phyloP scores from a whole-genome alignment of 2,797 vertebrate species.

The Choloepus didactylus region DNA sequence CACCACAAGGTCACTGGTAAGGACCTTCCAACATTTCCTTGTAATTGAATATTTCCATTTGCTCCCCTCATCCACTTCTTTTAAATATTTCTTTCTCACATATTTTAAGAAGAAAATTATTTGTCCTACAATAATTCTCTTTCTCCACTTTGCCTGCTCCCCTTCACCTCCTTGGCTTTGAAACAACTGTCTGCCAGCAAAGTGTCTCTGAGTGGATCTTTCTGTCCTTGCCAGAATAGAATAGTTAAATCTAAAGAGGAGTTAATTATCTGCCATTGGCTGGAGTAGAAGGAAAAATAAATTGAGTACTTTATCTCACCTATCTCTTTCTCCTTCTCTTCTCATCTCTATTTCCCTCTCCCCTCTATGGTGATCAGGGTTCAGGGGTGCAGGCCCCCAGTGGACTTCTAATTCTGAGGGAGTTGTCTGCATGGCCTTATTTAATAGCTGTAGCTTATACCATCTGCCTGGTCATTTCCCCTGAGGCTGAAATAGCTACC shows the following conservation, averaged over 20 bases:
- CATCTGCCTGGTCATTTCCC: not conserved
- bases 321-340: not conserved
- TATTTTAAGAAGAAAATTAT: constrained; percentile 21
- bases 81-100: constrained; percentile 18
- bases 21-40: not conserved
- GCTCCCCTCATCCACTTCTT: not conserved
- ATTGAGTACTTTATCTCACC: not conserved
- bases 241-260: constrained; percentile 47
- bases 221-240: constrained; percentile 56
- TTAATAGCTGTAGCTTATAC: not conserved
- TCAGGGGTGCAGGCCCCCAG: not conserved
- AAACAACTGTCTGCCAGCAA: constrained; percentile 25
- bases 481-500: not conserved
- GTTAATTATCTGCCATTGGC: constrained; percentile 64
- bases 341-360: not conserved
- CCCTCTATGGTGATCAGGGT: not conserved
- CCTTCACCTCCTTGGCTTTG: constrained; percentile 59
- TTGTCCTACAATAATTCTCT: not conserved
- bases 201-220: constrained; percentile 51
- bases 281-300: constrained; percentile 21
- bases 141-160: not conserved
- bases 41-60: not conserved
- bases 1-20: not conserved
- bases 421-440: not conserved
- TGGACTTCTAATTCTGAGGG: not conserved